Base-by-base conservation (phyloP, 2,113 vertebrate species). In the Pluvialis apricaria region DNA sequence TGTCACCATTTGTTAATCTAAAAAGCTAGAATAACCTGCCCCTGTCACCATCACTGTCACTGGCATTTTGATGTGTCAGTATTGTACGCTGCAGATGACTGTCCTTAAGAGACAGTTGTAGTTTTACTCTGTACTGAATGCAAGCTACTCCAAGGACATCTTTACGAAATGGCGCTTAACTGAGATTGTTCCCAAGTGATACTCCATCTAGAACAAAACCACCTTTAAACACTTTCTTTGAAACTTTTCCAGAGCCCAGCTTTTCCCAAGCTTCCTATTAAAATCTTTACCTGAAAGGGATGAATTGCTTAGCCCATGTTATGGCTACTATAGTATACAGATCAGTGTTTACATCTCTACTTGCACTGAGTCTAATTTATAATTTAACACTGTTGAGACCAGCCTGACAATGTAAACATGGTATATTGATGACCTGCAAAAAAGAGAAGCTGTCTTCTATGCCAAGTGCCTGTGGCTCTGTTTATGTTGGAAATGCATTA, bases 371-470 rank as follows among this genome's bases (percentile, higher is more conserved):
- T 79, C 81, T 96, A 91, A 94, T 96, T 95, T 94, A 96, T 97
- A 96, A 96, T 97, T 97, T 97, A 95, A 96, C 93, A 80, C 84
- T 92, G 89, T 92, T 95, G 95, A 96, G 93, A 91, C 94, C 89
- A 83, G 88, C 38, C 84, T 96, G 96, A 96, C 92, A 97, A 82
- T 88, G 92, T 96, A 96, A 97, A 97, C 95, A 95, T 60, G 68
- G 75, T 82, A 90, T 97, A 96, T 95, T 96, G 97, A 97, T 97
- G 92, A 96, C 91, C 96, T 96, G 95, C 85, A 97, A 96, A 96
- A 91, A 96, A 96, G 84, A 96, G 94, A 95, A 96, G 84, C 94
- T 96, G 96, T 97, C 92, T 92, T 92, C 81, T 83, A 85, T 83
- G 82, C 84, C 91, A 96, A 95, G 92, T 94, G 92, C 88, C 86